phyloP scores from a whole-genome alignment of 1,140 invertebrate species.

The Tetranychus urticae region DNA sequence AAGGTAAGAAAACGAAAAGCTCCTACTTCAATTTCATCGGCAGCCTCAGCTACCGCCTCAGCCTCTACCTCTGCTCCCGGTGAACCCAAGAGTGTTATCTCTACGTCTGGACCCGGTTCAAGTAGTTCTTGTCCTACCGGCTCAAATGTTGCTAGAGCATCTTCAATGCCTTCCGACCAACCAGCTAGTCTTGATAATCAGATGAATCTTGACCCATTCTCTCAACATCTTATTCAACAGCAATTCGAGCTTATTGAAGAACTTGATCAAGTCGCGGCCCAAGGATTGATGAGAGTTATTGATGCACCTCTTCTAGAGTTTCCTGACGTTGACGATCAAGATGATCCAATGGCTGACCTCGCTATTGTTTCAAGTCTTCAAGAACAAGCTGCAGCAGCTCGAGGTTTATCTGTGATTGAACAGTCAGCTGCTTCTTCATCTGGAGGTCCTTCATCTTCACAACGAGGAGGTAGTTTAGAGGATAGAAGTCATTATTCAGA shows the following conservation, averaged over 20 bases:
- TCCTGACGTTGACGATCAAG: conserved; percentile 76
- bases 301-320: conserved; percentile 54
- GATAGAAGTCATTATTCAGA: conserved; percentile 38
- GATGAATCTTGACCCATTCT: background rate
- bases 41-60: too few species aligned
- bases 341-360: conserved; percentile 85
- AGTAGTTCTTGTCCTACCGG: background rate
- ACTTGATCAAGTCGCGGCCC: conserved; percentile 26
- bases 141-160: background rate
- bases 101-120: background rate
- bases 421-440: background rate
- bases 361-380: conserved; percentile 82
- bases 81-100: conserved; percentile 2
- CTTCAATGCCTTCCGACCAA: background rate
- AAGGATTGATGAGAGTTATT: conserved; percentile 13
- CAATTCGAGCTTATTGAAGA: conserved; percentile 12
- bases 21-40: conserved; percentile 52
- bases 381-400: conserved; percentile 17
- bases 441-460: background rate
- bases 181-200: background rate
- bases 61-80: conserved; percentile 26
- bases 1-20: conserved; percentile 42
- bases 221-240: conserved; percentile 1
- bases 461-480: background rate
- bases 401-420: background rate